These are phyloP conservation scores for Petrolisthes manimaculis DNA, from an alignment of 2,888 invertebrate species.

Conservation along the genomic window DNA sequence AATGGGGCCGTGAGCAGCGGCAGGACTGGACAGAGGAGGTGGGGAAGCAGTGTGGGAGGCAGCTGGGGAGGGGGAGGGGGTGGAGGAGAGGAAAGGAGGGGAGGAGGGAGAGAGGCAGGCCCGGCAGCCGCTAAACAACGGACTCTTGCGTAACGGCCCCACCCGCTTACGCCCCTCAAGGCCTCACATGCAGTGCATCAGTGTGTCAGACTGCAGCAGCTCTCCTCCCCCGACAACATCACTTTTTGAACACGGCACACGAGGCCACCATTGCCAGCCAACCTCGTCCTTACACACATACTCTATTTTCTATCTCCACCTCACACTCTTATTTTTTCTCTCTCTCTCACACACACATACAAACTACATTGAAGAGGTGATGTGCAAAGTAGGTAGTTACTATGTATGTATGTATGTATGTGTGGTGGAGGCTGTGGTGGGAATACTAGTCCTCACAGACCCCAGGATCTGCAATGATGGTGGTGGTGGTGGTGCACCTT, in stretches of 20 bases:
- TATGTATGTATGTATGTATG: neutral
- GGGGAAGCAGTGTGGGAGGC: neutral
- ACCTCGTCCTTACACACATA: neutral
- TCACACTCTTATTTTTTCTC: neutral
- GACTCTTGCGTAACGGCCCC: slow-evolving; percentile 36
- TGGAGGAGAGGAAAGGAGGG: slow-evolving; percentile 2
- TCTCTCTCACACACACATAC: neutral
- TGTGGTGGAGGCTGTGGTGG: slow-evolving; percentile 5
- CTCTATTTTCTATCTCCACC: neutral
- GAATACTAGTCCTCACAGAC: neutral
- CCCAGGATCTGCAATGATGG: neutral
- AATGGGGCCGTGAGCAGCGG: neutral
- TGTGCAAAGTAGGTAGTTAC: neutral
- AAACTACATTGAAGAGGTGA: neutral
- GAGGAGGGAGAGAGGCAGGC: slow-evolving; percentile 5
- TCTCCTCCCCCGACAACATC: neutral
- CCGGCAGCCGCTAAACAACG: slow-evolving; percentile 31
- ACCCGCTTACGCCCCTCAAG: slow-evolving; percentile 40
- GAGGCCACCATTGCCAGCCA: neutral
- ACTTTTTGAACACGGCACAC: neutral
- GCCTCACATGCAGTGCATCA: slow-evolving; percentile 37
- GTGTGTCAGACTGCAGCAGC: slow-evolving; percentile 15
- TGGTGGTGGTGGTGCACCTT: neutral
- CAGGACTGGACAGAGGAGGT: slow-evolving; percentile 10
- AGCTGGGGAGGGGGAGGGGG: neutral